Base-by-base conservation (phyloP, 2,113 vertebrate species). In the Hassar affinis region DNA sequence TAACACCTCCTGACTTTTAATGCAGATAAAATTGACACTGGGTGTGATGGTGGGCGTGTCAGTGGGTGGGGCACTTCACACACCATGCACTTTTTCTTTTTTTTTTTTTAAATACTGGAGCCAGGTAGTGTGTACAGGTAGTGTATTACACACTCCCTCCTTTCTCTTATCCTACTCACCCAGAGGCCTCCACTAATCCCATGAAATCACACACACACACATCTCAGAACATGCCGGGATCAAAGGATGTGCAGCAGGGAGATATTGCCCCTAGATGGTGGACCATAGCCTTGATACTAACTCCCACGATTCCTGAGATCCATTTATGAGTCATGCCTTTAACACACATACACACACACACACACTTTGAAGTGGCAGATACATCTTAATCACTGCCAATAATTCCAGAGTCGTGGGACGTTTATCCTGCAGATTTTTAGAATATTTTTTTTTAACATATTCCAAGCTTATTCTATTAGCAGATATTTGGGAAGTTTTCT, bases 281-380 rank as follows among this genome's bases (percentile, higher is more conserved):
- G 38, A 69, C 66, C 35, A 22, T 69, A 69, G 20, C 66, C 66
- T 69, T 42, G 66, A 69, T 69, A 38, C 66, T 69, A 69, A 69
- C 66, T 42, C 66, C 66, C 66, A 69, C 66, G 4, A 42, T 25
- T 42, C 38, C 66, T 69, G 66, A 69, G 66, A 69, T 69, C 35
- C 20, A 12, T 69, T 69, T 45, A 22, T 45, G 38, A 69, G 66
- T 69, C 66, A 69, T 69, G 38, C 22, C 38, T 69, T 69, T 69
- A 69, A 42, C 66, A 42, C 66, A 69, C 33, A 42, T 20, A 69
- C 35, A 69, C 35, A 42, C 66, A 68, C 64, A 68, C 64, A 68
- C 64, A 68, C 64, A 68, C 64, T 66, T 66, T 38, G 64, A 66
- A 66, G 64, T 38, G 33, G 42, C 35, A 69, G 18, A 69, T 68